Evolutionary conservation across 2,888 invertebrate species (phyloP).

Genomic region (Tubulanus polymorphus): DNA sequence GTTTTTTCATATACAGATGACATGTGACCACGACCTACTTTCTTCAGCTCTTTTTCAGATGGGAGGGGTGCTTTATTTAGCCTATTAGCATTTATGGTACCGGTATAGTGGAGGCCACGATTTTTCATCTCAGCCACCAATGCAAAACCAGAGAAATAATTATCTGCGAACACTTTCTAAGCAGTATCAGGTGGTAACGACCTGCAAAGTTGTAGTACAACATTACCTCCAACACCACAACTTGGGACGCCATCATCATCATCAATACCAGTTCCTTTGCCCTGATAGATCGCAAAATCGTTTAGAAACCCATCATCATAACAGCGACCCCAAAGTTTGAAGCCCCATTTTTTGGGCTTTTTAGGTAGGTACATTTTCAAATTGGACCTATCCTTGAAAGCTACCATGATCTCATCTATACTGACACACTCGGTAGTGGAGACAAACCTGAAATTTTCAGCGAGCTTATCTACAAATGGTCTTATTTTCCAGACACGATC

Average conservation of each 20-base stretch:
- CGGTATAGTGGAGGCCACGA: background rate
- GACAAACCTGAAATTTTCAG: background rate
- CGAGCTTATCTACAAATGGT: background rate
- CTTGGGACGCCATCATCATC: background rate
- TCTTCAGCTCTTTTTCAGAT: background rate
- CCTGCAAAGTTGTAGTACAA: background rate
- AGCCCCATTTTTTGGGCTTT: background rate
- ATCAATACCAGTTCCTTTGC: background rate
- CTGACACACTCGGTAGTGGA: background rate
- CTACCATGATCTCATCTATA: background rate
- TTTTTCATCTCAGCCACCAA: background rate
- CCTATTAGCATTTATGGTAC: background rate
- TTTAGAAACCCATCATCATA: background rate
- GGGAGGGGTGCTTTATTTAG: background rate
- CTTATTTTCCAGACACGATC: background rate
- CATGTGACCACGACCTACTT: background rate
- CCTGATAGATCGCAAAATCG: conserved; percentile 5
- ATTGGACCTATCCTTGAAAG: background rate
- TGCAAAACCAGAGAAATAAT: background rate
- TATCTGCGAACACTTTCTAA: background rate
- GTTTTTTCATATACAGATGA: background rate
- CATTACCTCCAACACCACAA: background rate
- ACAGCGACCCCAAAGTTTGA: background rate
- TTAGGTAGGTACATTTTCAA: background rate
- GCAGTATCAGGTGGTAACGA: background rate